A percentile compares a stretch with the other conserved stretches of the same genome.
Conservation (phyloP, 1,140 invertebrate species). For the Euglossa dilemma region DNA sequence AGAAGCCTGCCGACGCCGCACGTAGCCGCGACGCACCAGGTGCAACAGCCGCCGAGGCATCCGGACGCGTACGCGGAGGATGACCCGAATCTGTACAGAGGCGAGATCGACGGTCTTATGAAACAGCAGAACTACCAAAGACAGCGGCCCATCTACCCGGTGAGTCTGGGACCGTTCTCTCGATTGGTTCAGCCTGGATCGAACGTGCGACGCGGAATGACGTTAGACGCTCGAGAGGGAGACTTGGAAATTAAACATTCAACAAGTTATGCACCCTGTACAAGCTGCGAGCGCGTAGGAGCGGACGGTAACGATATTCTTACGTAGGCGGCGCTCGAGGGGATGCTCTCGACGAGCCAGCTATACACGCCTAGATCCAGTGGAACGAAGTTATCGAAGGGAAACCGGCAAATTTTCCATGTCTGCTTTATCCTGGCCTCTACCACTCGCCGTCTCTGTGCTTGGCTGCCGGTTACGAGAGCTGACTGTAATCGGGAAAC, state of each 20-base stretch:
- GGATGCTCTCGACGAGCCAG: slow-evolving; percentile 16
- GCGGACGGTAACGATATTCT: slow-evolving; percentile 22
- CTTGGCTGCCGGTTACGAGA: background rate
- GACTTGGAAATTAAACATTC: slow-evolving; percentile 51
- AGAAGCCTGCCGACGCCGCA: slow-evolving; percentile 78
- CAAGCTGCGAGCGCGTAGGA: slow-evolving; percentile 23
- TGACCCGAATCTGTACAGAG: slow-evolving; percentile 86
- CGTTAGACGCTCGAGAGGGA: slow-evolving; percentile 6
- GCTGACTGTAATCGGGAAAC: background rate
- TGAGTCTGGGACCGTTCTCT: slow-evolving; percentile 54
- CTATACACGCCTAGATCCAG: background rate
- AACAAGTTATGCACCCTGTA: slow-evolving; percentile 34
- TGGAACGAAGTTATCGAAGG: slow-evolving; percentile 2
- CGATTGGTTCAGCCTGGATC: slow-evolving; percentile 3
- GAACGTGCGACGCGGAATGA: background rate
- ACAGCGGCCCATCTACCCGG: slow-evolving; percentile 78
- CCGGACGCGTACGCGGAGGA: slow-evolving; percentile 83
- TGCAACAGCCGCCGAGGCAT: slow-evolving; percentile 78
- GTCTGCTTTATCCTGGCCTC: slow-evolving; percentile 8
- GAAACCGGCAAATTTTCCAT: background rate
- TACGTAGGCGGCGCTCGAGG: slow-evolving; percentile 40
- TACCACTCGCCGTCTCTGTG: background rate
- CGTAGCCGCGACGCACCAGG: slow-evolving; percentile 74
- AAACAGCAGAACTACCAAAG: slow-evolving; percentile 84
- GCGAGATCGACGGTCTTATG: slow-evolving; percentile 89